Evolutionary conservation across 2,113 vertebrate species (phyloP).

Genomic region (Lota lota): DNA sequence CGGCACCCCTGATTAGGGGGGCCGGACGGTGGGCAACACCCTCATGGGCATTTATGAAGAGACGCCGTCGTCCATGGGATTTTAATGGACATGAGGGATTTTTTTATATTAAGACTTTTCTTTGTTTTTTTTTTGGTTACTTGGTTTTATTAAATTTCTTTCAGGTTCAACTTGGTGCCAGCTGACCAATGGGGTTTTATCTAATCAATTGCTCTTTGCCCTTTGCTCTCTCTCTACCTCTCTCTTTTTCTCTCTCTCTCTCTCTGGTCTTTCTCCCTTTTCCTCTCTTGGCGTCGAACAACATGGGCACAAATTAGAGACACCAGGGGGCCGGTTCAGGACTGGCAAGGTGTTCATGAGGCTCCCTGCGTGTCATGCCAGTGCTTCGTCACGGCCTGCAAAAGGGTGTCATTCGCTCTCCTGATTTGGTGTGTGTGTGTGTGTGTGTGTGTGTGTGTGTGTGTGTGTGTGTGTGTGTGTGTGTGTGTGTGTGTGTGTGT

Average conservation of each 20-base stretch:
- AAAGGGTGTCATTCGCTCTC: too few species aligned
- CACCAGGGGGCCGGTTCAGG: neutral
- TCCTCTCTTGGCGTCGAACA: neutral
- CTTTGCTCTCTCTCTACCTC: constrained; percentile 15
- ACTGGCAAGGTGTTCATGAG: too few species aligned
- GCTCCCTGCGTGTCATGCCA: too few species aligned
- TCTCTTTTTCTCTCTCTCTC: neutral
- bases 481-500: constrained; percentile 13
- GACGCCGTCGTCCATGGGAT: constrained; percentile 13
- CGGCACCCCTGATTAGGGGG: too few species aligned
- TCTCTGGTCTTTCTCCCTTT: constrained; percentile 4
- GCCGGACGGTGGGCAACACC: too few species aligned
- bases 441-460: constrained; percentile 15
- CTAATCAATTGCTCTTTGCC: constrained; percentile 21
- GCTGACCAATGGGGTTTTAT: constrained; percentile 28
- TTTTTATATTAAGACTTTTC: constrained; percentile 5
- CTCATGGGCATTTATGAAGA: too few species aligned
- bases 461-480: constrained; percentile 13
- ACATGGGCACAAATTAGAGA: too few species aligned
- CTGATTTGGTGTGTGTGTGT: too few species aligned
- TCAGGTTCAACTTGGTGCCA: constrained; percentile 31
- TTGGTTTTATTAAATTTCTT: constrained; percentile 1
- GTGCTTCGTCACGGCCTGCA: too few species aligned
- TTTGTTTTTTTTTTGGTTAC: neutral
- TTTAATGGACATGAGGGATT: constrained; percentile 25